Percentiles rank a stretch among this genome's conserved stretches.
Conservation (phyloP, 2,888 invertebrate species). For the Athrips mouffetella region DNA sequence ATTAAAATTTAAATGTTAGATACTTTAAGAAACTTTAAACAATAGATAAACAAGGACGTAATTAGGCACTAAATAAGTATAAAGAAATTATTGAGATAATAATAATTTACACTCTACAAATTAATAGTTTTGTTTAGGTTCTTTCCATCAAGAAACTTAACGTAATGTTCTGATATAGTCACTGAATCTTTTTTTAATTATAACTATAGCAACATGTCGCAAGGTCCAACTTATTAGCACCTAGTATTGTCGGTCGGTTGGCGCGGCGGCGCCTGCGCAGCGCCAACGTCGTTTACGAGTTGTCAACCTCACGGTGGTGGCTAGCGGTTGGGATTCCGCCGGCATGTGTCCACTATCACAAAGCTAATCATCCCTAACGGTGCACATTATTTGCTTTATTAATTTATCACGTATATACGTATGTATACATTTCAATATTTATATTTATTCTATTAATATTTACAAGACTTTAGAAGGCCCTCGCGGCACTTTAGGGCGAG, state of each 20-base stretch:
- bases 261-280: constrained; percentile 48
- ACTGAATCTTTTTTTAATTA: constrained; percentile 55
- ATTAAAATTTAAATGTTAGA: constrained; percentile 64
- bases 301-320: constrained; percentile 53
- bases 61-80: constrained; percentile 65
- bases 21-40: constrained; percentile 59
- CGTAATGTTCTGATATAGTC: too few relatives aligned
- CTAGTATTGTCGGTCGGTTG: constrained; percentile 77
- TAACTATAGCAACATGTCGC: constrained; percentile 67
- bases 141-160: constrained; percentile 60
- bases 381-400: constrained; percentile 68
- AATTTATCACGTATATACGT: constrained; percentile 68
- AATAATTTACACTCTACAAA: constrained; percentile 70
- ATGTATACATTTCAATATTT: constrained; percentile 62
- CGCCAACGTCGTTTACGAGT: constrained; percentile 58
- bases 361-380: constrained; percentile 75
- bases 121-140: constrained; percentile 63
- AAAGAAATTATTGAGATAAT: constrained; percentile 54
- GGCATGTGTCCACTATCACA: constrained; percentile 70
- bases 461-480: constrained; percentile 58
- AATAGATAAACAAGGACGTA: constrained; percentile 67
- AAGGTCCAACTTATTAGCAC: constrained; percentile 75
- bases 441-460: constrained; percentile 65
- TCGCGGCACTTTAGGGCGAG: constrained; percentile 53
- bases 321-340: constrained; percentile 35